phyloP scores from a whole-genome alignment of 2,888 invertebrate species.

The Pachydiplax longipennis region DNA sequence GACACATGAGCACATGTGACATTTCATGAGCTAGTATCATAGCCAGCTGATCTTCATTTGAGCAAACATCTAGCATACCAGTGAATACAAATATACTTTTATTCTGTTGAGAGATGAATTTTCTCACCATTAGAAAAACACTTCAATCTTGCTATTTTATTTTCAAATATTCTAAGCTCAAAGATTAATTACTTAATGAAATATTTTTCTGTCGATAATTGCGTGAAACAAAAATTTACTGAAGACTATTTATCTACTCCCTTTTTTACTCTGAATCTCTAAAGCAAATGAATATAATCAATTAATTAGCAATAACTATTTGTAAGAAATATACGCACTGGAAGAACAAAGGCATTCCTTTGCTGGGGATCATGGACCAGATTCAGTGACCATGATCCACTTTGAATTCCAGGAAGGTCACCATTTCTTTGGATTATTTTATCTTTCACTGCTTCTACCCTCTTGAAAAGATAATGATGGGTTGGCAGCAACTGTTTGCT shows the following conservation, averaged over 20 bases:
- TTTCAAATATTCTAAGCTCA: no score
- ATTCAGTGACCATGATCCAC: constrained; percentile 62
- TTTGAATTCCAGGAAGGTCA: constrained; percentile 60
- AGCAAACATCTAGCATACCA: constrained; percentile 62
- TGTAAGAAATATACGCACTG: constrained; percentile 56
- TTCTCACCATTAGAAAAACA: no score
- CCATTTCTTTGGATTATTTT: constrained; percentile 61
- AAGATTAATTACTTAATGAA: no score
- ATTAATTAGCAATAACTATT: neutral
- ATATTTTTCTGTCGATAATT: no score
- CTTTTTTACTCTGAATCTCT: no score
- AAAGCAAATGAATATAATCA: no score
- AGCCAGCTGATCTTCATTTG: constrained; percentile 65
- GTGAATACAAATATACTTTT: constrained; percentile 67
- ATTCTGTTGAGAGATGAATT: constrained; percentile 57
- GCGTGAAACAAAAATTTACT: no score
- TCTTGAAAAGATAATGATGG: constrained; percentile 57
- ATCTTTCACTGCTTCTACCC: constrained; percentile 58
- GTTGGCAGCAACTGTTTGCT: constrained; percentile 56
- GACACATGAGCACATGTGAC: constrained; percentile 66
- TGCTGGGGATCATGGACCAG: constrained; percentile 59
- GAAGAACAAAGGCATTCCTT: constrained; percentile 66
- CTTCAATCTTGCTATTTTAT: no score
- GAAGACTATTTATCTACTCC: no score
- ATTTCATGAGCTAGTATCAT: constrained; percentile 68